Percentiles rank a stretch among this genome's conserved stretches.
phyloP scores from a whole-genome alignment of 2,797 vertebrate species.

The Neopelma chrysocephalum region DNA sequence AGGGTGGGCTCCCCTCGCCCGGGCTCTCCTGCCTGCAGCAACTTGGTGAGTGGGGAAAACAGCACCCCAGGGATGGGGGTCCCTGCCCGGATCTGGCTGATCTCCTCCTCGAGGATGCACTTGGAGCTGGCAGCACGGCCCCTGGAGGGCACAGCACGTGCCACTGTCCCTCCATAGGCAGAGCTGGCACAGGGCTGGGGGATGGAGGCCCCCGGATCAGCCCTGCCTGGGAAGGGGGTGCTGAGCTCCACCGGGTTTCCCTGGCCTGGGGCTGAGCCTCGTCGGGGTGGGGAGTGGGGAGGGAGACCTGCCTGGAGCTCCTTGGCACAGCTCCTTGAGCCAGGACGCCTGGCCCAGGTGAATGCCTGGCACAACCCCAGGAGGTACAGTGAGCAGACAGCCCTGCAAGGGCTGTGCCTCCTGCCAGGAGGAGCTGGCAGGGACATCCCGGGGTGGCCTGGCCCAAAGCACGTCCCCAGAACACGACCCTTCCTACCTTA shows the following conservation, averaged over 20 bases:
- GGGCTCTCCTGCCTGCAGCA: background rate
- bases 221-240: background rate
- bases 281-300: fast-evolving
- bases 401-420: background rate
- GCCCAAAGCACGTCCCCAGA: background rate
- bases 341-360: background rate
- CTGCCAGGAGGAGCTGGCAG: background rate
- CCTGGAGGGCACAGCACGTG: background rate
- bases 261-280: background rate
- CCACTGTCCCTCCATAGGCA: fast-evolving
- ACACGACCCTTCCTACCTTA: background rate
- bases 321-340: background rate
- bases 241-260: background rate
- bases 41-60: background rate
- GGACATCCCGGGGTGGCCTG: background rate
- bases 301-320: background rate
- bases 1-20: fast-evolving
- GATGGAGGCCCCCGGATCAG: background rate
- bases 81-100: background rate
- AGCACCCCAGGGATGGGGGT: background rate
- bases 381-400: background rate
- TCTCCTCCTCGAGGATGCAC: background rate
- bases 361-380: background rate
- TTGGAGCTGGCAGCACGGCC: background rate
- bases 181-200: background rate